phyloP scores from a whole-genome alignment of 2,113 vertebrate species.

The Coryphaenoides rupestris region DNA sequence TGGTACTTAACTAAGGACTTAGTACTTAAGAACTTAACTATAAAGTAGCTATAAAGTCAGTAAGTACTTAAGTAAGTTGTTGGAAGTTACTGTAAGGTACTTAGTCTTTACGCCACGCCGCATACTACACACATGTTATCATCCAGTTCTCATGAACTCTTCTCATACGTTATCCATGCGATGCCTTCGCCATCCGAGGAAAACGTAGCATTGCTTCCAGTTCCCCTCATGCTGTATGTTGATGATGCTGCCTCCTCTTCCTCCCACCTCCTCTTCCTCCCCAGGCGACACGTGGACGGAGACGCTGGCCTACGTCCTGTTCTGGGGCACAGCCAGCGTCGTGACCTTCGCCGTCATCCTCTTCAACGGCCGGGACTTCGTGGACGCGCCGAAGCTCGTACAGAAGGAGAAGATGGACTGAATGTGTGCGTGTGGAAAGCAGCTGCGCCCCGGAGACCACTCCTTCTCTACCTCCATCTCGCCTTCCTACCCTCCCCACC shows the following conservation, averaged over 20 bases:
- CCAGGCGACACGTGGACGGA: conserved; percentile 95
- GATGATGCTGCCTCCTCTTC: neutral
- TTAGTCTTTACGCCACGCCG: no score
- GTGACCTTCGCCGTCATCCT: conserved; percentile 89
- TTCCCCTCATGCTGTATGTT: no score
- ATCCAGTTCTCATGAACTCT: no score
- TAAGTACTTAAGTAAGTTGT: no score
- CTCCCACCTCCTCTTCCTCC: neutral
- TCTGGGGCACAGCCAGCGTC: conserved; percentile 90
- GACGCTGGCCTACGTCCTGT: conserved; percentile 91
- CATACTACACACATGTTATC: no score
- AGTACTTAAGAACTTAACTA: no score
- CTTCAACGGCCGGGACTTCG: conserved; percentile 94
- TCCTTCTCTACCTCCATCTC: conserved; percentile 32
- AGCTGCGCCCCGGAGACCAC: conserved; percentile 81
- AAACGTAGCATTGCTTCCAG: no score
- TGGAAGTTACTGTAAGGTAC: no score
- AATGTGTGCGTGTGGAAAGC: conserved; percentile 98
- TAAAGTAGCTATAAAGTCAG: no score
- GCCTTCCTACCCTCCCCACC: conserved; percentile 41
- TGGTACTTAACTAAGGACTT: no score
- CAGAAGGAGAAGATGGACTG: conserved; percentile 99
- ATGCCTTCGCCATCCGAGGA: no score
- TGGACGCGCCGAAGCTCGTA: conserved; percentile 88
- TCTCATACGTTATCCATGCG: no score